These are phyloP conservation scores for Encarsia formosa DNA, from an alignment of 2,888 invertebrate species.

Conservation along the genomic window DNA sequence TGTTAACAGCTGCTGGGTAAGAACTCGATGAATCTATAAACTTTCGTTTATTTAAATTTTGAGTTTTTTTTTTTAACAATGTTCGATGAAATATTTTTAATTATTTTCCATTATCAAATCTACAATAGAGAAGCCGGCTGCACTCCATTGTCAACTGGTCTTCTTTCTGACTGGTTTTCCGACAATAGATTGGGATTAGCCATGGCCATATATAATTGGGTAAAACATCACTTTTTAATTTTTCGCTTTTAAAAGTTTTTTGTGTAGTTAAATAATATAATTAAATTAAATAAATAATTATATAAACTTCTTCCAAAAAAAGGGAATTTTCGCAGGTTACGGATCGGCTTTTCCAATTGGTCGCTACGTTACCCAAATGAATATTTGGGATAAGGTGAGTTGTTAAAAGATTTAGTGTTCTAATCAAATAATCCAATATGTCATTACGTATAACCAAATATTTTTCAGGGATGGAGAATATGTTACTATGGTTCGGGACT, in stretches of 20 bases:
- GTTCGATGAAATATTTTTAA: no score
- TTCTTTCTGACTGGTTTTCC: conserved; percentile 76
- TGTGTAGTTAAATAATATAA: no score
- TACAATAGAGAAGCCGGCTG: conserved; percentile 72
- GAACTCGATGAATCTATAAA: no score
- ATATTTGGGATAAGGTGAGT: conserved; percentile 71
- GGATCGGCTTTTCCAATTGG: conserved; percentile 91
- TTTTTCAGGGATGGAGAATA: conserved; percentile 71
- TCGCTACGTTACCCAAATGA: conserved; percentile 71
- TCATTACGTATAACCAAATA: no score
- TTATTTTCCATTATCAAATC: conserved; percentile 6
- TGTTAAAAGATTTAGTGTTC: no score
- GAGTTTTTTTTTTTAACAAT: no score
- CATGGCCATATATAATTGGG: conserved; percentile 92
- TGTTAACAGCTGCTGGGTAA: conserved; percentile 81
- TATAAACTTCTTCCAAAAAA: no score
- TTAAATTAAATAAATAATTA: no score
- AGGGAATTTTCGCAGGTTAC: conserved; percentile 93
- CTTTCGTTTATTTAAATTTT: no score
- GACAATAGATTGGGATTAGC: conserved; percentile 81
- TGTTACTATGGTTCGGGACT: conserved; percentile 79
- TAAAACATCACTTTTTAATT: no score
- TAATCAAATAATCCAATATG: no score
- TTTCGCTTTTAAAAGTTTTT: no score
- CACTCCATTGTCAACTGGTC: conserved; percentile 81